A percentile compares a stretch with the other conserved stretches of the same genome.
Evolutionary conservation across 1,140 invertebrate genomes (phyloP).

Genomic region (Pseudomyrmex concolor): DNA sequence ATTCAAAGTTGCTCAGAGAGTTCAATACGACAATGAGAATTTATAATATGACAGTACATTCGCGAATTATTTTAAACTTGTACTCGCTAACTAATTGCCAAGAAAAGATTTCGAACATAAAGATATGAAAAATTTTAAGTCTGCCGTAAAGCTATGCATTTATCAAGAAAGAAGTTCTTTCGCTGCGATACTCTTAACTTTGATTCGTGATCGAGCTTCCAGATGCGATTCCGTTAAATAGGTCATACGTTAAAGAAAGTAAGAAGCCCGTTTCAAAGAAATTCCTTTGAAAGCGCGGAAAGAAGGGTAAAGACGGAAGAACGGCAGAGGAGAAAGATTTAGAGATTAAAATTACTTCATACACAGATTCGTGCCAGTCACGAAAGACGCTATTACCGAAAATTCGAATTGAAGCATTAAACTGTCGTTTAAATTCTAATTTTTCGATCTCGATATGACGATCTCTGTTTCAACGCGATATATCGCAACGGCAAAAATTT

Average conservation of each 20-base stretch:
- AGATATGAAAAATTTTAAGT: background rate
- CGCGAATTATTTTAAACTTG: slow-evolving; percentile 5
- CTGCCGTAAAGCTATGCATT: background rate
- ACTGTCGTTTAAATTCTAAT: slow-evolving; percentile 51
- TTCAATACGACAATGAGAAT: too few relatives aligned
- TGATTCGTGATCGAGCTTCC: slow-evolving; percentile 7
- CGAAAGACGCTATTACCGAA: slow-evolving; percentile 48
- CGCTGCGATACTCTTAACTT: slow-evolving; percentile 3
- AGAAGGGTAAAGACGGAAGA: background rate
- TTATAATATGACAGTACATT: background rate
- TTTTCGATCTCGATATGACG: slow-evolving; percentile 10
- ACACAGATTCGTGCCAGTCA: slow-evolving; percentile 46
- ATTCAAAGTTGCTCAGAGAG: too few relatives aligned
- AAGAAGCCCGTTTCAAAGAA: slow-evolving; percentile 39
- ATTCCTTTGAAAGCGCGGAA: slow-evolving; percentile 25
- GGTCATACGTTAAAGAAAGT: slow-evolving; percentile 9
- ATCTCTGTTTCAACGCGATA: slow-evolving; percentile 17
- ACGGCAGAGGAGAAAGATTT: background rate
- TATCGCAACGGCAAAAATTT: slow-evolving; percentile 11
- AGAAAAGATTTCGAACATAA: background rate
- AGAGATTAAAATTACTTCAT: slow-evolving; percentile 53
- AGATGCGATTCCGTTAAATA: slow-evolving; percentile 43
- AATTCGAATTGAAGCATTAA: slow-evolving; percentile 41
- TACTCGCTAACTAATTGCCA: background rate
- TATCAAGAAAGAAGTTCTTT: slow-evolving; percentile 3